Evolutionary conservation across 2,797 vertebrate genomes (phyloP), one percentile per base, ranked within the genome.

Genomic region (Malurus leucopterus): DNA sequence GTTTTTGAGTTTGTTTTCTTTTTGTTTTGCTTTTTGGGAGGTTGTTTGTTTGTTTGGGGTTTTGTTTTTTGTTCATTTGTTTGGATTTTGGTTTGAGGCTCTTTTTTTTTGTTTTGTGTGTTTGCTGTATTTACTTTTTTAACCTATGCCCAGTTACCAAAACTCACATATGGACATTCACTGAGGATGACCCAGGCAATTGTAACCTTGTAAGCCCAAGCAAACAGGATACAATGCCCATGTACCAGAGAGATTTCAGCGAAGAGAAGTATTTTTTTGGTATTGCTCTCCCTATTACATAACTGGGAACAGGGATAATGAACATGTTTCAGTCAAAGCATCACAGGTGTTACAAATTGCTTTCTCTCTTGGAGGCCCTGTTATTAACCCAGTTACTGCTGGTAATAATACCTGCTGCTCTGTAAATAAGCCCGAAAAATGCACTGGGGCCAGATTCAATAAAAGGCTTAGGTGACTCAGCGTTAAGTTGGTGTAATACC

Each of bases 381-480:
- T 93, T 91, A 94, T 95, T 95, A 95, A 94, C 92, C 91, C 93
- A 93, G 87, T 93, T 95, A 91, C 43, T 84, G 49, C 70, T 89
- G 47, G 83, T 92, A 89, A 92, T 95, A 86, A 90, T 82, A 91
- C 61, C 89, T 82, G 64, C 73, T 76, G 38, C 83, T 91, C 70
- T 75, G 47, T 77, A 95, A 92, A 86, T 67, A 84, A 92, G 68
- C 49, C 71, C 82, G 92, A 88, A 88, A 93, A 91, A 94, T 76
- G 67, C 53, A 70, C 83, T 86, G 63, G 57, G 91, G 68, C 77
- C 70, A 92, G 61, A 82, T 84, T 89, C 90, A 94, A 68, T 70
- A 79, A 88, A 94, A 43, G 38, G 49, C 24, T 88, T 86, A 73
- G 49, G 41, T 95, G 92, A 88, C 88, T 93, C 86, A 90, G 86